Evolutionary conservation across 2,888 invertebrate genomes (phyloP).

Genomic region (Morpho achilles): DNA sequence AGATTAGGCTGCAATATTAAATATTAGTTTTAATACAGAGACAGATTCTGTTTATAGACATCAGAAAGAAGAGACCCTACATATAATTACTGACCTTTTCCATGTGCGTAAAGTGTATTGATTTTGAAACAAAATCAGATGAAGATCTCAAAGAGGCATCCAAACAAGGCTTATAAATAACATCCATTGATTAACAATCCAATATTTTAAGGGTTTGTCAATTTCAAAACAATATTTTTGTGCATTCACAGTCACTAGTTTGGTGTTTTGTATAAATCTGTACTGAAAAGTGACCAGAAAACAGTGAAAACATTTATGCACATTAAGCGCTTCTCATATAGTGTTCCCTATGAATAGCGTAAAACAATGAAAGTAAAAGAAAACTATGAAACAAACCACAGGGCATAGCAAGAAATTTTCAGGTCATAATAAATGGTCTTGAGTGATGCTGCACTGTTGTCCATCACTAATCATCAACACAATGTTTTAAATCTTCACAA

Average conservation of each 20-base stretch:
- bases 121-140: conserved; percentile 33
- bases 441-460: background rate
- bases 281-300: conserved; percentile 75
- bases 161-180: conserved; percentile 34
- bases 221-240: conserved; percentile 38
- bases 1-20: conserved; percentile 77
- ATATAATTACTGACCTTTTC: conserved; percentile 71
- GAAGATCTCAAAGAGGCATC: conserved; percentile 43
- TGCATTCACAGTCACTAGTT: conserved; percentile 52
- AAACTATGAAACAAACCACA: conserved; percentile 21
- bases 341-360: conserved; percentile 18
- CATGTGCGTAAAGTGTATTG: conserved; percentile 29
- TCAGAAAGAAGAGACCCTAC: conserved; percentile 59
- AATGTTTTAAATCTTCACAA: background rate
- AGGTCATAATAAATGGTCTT: background rate
- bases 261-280: conserved; percentile 61
- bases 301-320: conserved; percentile 52
- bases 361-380: conserved; percentile 19
- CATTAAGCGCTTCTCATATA: conserved; percentile 35
- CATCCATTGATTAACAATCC: conserved; percentile 34
- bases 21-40: conserved; percentile 75
- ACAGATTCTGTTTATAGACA: conserved; percentile 54
- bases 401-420: conserved; percentile 3
- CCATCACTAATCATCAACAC: background rate
- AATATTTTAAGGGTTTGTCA: conserved; percentile 32